These are phyloP conservation scores for Morinoia aosen DNA, from an alignment of 2,888 invertebrate genomes.

Conservation along the genomic window DNA sequence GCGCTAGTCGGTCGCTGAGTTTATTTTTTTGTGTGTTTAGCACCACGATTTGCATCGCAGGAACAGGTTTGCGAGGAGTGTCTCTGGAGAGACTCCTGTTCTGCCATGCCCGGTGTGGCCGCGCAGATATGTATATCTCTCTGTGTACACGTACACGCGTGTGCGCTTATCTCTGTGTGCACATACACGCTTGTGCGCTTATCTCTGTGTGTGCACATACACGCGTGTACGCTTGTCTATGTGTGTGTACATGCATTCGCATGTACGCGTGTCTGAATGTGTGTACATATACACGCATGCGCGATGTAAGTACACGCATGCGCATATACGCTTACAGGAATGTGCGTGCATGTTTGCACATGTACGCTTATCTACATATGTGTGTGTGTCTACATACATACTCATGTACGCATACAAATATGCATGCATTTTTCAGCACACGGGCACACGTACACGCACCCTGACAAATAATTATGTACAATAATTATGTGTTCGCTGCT, in stretches of 20 bases:
- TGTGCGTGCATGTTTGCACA: no score
- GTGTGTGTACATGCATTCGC: not conserved
- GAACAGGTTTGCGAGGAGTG: constrained; percentile 24
- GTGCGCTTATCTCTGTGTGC: not conserved
- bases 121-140: not conserved
- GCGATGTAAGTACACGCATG: no score
- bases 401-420: no score
- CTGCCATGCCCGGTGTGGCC: not conserved
- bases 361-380: no score
- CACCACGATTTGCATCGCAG: not conserved
- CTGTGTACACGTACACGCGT: not conserved
- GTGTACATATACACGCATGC: no score
- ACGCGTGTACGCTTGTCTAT: no score
- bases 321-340: no score
- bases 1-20: not conserved
- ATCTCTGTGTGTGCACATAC: not conserved
- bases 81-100: not conserved
- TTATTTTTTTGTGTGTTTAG: constrained; percentile 22
- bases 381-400: no score
- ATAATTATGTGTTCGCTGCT: no score
- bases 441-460: no score
- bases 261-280: not conserved
- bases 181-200: not conserved
- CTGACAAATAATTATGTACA: no score
- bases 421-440: no score